These are phyloP conservation scores for Timema cristinae DNA, from an alignment of 2,888 invertebrate species.

Conservation along the genomic window DNA sequence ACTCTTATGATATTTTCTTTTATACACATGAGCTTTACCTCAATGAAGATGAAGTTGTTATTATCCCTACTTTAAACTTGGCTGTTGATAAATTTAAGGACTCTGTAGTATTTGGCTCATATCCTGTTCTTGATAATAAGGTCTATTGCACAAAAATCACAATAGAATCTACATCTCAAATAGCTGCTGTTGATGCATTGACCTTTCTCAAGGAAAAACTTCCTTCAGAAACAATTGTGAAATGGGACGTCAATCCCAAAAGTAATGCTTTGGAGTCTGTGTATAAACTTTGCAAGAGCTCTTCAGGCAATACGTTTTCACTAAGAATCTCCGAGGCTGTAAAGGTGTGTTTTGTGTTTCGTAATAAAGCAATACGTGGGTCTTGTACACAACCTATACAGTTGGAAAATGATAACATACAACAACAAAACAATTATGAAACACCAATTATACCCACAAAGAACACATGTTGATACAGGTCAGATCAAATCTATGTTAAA, in stretches of 20 bases:
- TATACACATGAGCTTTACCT: conserved; percentile 39
- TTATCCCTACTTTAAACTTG: conserved; percentile 44
- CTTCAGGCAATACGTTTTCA: background rate
- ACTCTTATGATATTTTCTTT: conserved; percentile 37
- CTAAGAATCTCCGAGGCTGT: conserved; percentile 29
- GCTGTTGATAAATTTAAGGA: conserved; percentile 47
- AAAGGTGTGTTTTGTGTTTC: conserved; percentile 34
- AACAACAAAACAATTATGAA: too few species aligned
- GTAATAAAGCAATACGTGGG: too few species aligned
- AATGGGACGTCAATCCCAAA: conserved; percentile 30
- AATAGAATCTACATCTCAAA: conserved; percentile 46
- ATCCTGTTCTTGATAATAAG: conserved; percentile 49
- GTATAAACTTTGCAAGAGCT: conserved; percentile 28
- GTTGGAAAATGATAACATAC: too few species aligned
- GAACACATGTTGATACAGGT: too few species aligned
- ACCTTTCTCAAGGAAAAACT: conserved; percentile 41
- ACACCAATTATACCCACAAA: too few species aligned
- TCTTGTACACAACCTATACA: too few species aligned
- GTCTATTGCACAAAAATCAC: conserved; percentile 52
- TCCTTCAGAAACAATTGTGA: conserved; percentile 46
- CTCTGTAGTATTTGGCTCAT: conserved; percentile 54
- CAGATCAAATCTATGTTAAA: too few species aligned
- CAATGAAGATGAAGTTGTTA: conserved; percentile 39
- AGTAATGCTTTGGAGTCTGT: conserved; percentile 34
- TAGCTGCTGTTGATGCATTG: conserved; percentile 43